phyloP scores from a whole-genome alignment of 2,888 invertebrate species.

The Caenorhabditis afra region DNA sequence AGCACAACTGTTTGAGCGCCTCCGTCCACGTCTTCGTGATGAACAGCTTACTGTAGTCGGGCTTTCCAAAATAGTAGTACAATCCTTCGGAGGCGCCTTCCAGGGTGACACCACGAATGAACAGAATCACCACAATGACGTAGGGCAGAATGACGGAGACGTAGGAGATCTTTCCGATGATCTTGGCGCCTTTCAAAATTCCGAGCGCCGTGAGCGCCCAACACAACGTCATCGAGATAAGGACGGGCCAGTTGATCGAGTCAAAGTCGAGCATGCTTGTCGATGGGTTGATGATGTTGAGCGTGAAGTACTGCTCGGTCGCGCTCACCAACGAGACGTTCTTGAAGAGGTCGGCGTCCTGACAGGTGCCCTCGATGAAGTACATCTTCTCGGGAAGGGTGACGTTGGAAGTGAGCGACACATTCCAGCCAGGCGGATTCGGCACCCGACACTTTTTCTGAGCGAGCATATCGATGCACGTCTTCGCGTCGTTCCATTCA shows the following conservation, averaged over 20 bases:
- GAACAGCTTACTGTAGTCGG: slow-evolving; percentile 67
- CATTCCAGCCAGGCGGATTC: slow-evolving; percentile 15
- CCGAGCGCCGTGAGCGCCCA: slow-evolving; percentile 15
- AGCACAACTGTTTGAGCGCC: slow-evolving; percentile 77
- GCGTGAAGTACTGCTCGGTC: slow-evolving; percentile 41
- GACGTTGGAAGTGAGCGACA: not conserved
- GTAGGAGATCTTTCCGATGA: slow-evolving; percentile 39
- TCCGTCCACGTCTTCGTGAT: slow-evolving; percentile 70
- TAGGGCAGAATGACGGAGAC: slow-evolving; percentile 63
- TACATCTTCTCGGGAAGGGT: not conserved
- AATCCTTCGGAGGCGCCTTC: slow-evolving; percentile 69
- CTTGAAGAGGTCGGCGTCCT: not conserved
- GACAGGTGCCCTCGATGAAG: slow-evolving; percentile 42
- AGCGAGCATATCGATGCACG: slow-evolving; percentile 19
- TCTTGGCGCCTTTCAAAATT: slow-evolving; percentile 18
- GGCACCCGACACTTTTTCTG: slow-evolving; percentile 3
- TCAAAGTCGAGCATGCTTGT: slow-evolving; percentile 60
- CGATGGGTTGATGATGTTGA: slow-evolving; percentile 65
- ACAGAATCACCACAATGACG: slow-evolving; percentile 53
- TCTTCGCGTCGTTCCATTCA: slow-evolving; percentile 49
- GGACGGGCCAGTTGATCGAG: slow-evolving; percentile 66
- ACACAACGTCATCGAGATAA: slow-evolving; percentile 13
- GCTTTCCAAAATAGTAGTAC: slow-evolving; percentile 55
- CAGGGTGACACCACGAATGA: slow-evolving; percentile 73
- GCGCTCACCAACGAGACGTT: slow-evolving; percentile 13